Conservation (phyloP, 1,140 invertebrate species). For the Andrena cerasifolii region DNA sequence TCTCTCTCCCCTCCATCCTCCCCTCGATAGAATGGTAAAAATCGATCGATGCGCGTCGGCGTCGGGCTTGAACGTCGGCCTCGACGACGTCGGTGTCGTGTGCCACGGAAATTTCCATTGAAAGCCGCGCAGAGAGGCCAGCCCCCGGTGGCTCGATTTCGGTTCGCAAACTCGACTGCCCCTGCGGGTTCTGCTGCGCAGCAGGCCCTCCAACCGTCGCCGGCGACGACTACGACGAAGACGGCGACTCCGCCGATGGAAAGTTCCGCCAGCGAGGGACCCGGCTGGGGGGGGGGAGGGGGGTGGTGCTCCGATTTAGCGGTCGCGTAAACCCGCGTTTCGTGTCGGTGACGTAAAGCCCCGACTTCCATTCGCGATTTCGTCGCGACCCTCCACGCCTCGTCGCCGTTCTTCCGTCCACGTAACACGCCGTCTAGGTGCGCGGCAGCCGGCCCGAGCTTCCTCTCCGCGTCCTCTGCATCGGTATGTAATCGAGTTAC, state of each 20-base stretch:
- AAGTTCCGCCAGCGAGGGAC: constrained; percentile 39
- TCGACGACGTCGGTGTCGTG: constrained; percentile 27
- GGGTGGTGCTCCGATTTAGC: constrained; percentile 12
- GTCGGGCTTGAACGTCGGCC: constrained; percentile 15
- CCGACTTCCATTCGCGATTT: constrained; percentile 10
- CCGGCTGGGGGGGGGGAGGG: no score
- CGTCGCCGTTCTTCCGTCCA: not conserved
- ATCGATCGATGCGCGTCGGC: constrained; percentile 63
- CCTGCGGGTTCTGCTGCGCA: no score
- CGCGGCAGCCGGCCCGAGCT: not conserved
- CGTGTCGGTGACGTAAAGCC: constrained; percentile 42
- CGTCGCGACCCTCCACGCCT: not conserved
- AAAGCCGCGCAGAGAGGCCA: constrained; percentile 24
- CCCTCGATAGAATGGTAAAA: constrained; percentile 53
- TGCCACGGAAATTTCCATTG: constrained; percentile 61
- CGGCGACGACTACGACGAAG: no score
- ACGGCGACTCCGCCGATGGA: constrained; percentile 5
- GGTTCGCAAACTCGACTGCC: not conserved
- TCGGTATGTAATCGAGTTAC: constrained; percentile 44
- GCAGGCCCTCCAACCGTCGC: no score
- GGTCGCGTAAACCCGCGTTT: constrained; percentile 12
- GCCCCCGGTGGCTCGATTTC: constrained; percentile 21
- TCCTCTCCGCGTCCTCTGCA: constrained; percentile 17
- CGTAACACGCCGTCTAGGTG: not conserved
- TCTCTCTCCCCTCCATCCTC: no score